Base-by-base conservation (phyloP, 2,113 vertebrate species). In the Sphaerodactylus townsendi region DNA sequence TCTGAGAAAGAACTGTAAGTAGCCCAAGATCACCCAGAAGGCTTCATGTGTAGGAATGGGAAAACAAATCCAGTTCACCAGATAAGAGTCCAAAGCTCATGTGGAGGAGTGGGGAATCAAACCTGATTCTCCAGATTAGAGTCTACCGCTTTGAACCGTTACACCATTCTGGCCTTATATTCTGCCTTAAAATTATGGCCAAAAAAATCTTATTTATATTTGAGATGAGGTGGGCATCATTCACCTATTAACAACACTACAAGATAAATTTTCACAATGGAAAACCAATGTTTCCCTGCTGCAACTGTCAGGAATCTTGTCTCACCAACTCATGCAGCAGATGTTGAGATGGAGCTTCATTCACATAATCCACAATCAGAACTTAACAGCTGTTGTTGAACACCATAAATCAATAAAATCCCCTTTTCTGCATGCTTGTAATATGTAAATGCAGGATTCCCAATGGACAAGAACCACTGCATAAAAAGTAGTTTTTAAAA, bases 241-340 rank as follows among this genome's bases (percentile, higher is more conserved):
- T 53, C 48, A 25, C 69, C 25, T 74, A 41, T 81, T 44, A 37
- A 76, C 66, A 0, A 8, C 68, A 4, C 28, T 56, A 50, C 30
- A 39, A 82, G 76, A 74, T 53, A 72, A 44, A 46, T 62, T 64
- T 84, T 89, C 75, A 85, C 66, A 88, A 44, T 65, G 10, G 41
- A 66, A 14, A 25, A 68, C 53, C n/a, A n/a, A 10, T 14, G 28
- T 30, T 17, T 71, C 76, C 37, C 14, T 84, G 81, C 53, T 30
- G 53, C 1, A 48, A 17, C 35, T 39, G 50, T 66, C 78, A 28
- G 33, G 8, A 10, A 28, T 66, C n/a, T n/a, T 17, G 10, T 81
- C 21, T 44, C 35, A 39, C 19, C 88, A 65, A 65, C 37, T 17
- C n/a, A 11, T 1, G 44, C 23, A 1, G n/a, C 4, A 82, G 78